Percentiles rank a stretch among this genome's conserved stretches.
Conservation (phyloP, 1,140 invertebrate species). For the Bicyclus anynana region DNA sequence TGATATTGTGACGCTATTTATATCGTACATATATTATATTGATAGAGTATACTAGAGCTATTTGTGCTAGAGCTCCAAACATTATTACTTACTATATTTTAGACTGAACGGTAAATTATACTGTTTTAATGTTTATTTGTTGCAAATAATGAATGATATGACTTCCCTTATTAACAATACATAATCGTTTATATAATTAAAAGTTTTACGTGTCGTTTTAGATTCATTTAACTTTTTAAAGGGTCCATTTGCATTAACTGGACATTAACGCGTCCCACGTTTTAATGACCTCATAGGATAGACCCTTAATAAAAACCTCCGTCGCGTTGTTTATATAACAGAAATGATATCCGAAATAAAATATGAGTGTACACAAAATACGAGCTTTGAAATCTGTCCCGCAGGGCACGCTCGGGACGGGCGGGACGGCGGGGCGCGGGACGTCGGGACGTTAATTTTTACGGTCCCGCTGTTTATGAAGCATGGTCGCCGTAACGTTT, state of each 20-base stretch:
- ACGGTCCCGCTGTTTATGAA: conserved; percentile 29
- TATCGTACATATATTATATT: no score
- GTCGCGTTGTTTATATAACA: conserved; percentile 19
- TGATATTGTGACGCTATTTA: no score
- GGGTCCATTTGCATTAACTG: neutral
- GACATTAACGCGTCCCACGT: neutral
- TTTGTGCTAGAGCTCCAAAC: no score
- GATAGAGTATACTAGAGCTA: no score
- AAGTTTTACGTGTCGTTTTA: neutral
- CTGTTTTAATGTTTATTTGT: no score
- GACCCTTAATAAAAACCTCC: conserved; percentile 11
- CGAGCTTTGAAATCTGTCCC: conserved; percentile 22
- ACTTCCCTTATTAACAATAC: neutral
- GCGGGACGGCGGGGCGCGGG: no score
- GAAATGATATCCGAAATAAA: conserved; percentile 20
- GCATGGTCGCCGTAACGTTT: conserved; percentile 38
- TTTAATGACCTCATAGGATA: neutral
- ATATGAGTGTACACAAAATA: conserved; percentile 22
- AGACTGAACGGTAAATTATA: no score
- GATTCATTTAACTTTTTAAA: neutral
- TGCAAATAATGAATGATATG: no score
- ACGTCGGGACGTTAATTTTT: conserved; percentile 33
- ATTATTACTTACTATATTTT: no score
- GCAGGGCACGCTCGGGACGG: conserved; percentile 17
- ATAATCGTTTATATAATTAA: neutral